Evolutionary conservation across 1,140 invertebrate species (phyloP).

Genomic region (Meloidogyne hapla): DNA sequence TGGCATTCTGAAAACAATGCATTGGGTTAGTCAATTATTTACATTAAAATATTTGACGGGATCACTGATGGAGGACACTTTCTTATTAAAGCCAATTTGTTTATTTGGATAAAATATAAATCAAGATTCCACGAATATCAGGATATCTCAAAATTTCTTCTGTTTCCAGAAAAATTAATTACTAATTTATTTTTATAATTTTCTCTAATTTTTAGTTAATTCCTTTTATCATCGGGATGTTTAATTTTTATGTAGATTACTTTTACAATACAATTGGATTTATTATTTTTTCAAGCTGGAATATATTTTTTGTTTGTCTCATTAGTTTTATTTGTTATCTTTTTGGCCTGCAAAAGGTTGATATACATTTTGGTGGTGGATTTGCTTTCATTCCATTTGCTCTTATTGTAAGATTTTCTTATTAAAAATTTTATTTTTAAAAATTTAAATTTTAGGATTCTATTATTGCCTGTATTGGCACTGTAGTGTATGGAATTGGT

Average conservation of each 20-base stretch:
- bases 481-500: conserved; percentile 26
- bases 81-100: no score
- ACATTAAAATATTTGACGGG: no score
- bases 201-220: not conserved
- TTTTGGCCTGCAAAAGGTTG: conserved; percentile 26
- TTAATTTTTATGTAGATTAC: not conserved
- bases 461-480: conserved; percentile 15
- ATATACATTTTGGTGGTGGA: conserved; percentile 28
- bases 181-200: not conserved
- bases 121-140: no score
- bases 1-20: conserved; percentile 40
- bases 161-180: conserved; percentile 1
- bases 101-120: no score
- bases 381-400: conserved; percentile 36
- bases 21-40: conserved; percentile 38
- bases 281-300: conserved; percentile 5
- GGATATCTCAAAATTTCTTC: no score
- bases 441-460: conserved; percentile 32
- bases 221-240: not conserved
- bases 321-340: conserved; percentile 35
- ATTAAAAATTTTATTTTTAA: not conserved
- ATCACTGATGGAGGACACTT: no score
- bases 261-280: not conserved
- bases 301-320: conserved; percentile 14
- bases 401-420: conserved; percentile 28